Base-by-base conservation (phyloP, 2,888 invertebrate genomes). In the Polydrusus tereticollis region DNA sequence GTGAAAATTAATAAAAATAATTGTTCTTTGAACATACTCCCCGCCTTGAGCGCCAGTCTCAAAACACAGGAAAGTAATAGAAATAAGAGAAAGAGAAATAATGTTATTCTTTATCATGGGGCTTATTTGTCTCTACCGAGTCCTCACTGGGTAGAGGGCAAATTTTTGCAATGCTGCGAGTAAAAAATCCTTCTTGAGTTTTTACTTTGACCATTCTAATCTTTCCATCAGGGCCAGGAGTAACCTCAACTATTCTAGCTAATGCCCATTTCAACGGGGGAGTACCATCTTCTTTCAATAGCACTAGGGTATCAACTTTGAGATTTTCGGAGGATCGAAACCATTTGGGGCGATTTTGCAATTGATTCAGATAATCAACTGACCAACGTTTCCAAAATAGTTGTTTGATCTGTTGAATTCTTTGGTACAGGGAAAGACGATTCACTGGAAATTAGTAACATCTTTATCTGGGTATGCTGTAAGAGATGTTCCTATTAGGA, bases 341-440 rank as follows among this genome's bases (percentile, higher is more conserved):
- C 65, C 73, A 73, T 36, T 73, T 73, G 2, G 69, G 69, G 14
- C 66, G n/a, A 20, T 73, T 66, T 47, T 73, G 69, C 1, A 73
- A 23, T 18, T 45, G 18, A 47, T 69, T 70, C n/a, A 69, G 33
- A 62, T 69, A 69, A 2, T 73, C 65, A 10, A 45, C 26, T 1
- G 69, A 65, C 69, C 73, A 73, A 10, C 26, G 18, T 60, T 65
- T 69, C 66, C 73, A 69, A 58, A 73, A 73, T 3, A 10, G 16
- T 69, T 70, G 62, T 45, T 70, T 66, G 12, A 70, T 62, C 18
- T 69, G 58, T 6, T 38, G 10, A 41, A 36, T 26, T 20, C 52
- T 26, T 41, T 69, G 36, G 26, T 26, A 73, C 14, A 71, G 21
- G 5, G 29, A 50, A n/a, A 73, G 47, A 18, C 60, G 60, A 55